Conservation (phyloP, 2,113 vertebrate species). For the Ailuropoda melanoleuca region DNA sequence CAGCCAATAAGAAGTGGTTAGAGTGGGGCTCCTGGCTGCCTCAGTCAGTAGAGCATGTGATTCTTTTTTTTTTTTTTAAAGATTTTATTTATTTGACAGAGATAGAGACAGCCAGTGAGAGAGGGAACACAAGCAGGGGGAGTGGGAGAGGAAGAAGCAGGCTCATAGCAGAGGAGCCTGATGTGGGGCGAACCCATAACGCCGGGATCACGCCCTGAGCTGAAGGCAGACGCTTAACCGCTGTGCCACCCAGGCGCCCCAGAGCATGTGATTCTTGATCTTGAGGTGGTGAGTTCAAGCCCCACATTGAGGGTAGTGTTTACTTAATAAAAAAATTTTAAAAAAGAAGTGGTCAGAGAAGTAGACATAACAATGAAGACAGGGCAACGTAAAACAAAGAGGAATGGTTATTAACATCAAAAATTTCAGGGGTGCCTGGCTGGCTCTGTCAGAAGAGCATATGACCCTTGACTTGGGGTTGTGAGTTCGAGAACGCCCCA, state of each 20-base stretch:
- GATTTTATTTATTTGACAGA: no score
- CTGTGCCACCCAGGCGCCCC: no score
- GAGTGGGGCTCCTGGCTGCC: background rate
- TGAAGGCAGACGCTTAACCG: no score
- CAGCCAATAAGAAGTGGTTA: background rate
- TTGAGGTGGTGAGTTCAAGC: background rate
- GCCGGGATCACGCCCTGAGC: no score
- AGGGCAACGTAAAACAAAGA: background rate
- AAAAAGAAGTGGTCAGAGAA: background rate
- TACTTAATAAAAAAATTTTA: background rate
- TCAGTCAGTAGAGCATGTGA: background rate
- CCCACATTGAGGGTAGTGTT: background rate
- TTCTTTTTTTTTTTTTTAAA: no score
- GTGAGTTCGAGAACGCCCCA: background rate
- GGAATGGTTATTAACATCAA: background rate
- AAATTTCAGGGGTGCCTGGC: background rate
- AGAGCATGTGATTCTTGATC: background rate
- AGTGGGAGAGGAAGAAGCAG: no score
- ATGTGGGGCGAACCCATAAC: no score
- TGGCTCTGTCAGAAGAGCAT: background rate
- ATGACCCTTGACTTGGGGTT: background rate
- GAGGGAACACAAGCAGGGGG: no score
- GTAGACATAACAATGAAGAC: background rate
- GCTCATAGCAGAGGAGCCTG: no score
- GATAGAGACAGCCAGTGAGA: no score